These are phyloP conservation scores for Zeuzera pyrina DNA, from an alignment of 2,888 invertebrate genomes.

Conservation along the genomic window DNA sequence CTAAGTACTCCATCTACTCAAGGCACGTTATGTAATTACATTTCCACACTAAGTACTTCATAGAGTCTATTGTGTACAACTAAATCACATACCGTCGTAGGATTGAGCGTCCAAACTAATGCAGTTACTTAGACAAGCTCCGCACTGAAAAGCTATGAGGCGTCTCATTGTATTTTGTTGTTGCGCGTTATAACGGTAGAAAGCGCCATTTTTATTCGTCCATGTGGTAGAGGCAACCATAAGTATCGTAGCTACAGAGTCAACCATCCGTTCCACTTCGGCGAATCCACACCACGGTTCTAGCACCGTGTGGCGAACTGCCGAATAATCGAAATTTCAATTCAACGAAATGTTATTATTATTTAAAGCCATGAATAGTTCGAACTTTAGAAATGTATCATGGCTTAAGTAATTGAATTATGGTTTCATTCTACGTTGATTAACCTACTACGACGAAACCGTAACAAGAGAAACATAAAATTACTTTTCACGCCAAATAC, in stretches of 20 bases:
- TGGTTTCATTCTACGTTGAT: too few species aligned
- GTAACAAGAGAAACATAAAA: too few species aligned
- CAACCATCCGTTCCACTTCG: constrained; percentile 30
- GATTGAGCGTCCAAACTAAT: constrained; percentile 36
- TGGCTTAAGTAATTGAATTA: too few species aligned
- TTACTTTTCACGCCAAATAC: too few species aligned
- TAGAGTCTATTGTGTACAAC: too few species aligned
- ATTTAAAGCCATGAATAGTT: too few species aligned
- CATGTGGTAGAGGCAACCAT: constrained; percentile 7
- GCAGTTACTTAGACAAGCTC: constrained; percentile 22
- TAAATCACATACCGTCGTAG: too few species aligned
- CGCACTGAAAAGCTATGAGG: constrained; percentile 32
- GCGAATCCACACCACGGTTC: constrained; percentile 11
- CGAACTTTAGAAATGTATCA: too few species aligned
- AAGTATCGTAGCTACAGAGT: constrained; percentile 11
- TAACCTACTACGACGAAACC: too few species aligned
- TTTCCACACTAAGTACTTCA: too few species aligned
- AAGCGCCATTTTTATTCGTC: constrained; percentile 46
- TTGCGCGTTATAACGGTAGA: constrained; percentile 53
- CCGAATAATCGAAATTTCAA: background rate
- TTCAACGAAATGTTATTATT: too few species aligned
- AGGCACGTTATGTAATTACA: too few species aligned
- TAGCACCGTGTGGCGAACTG: background rate
- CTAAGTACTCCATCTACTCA: background rate
- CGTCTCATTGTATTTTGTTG: constrained; percentile 50